phyloP scores from a whole-genome alignment of 2,888 invertebrate genomes.

The Cyclophora albipunctata region DNA sequence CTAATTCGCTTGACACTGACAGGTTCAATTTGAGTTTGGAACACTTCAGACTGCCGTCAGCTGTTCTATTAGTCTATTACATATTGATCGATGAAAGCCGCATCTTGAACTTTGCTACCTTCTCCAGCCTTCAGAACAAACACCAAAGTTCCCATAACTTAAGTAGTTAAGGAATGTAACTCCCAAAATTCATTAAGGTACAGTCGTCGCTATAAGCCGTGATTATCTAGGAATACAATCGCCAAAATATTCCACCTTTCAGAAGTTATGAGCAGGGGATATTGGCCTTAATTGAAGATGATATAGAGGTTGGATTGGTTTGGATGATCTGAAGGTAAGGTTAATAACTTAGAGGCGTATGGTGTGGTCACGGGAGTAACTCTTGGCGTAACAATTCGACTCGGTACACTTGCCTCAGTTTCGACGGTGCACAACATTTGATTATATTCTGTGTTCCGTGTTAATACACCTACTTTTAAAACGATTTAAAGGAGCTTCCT shows the following conservation, averaged over 20 bases:
- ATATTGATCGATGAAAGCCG: too few species aligned
- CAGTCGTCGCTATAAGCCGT: conserved; percentile 14
- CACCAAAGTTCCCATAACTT: conserved; percentile 1
- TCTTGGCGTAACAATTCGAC: conserved; percentile 45
- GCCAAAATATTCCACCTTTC: conserved; percentile 4
- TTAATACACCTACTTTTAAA: neutral
- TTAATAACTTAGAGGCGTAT: conserved; percentile 15
- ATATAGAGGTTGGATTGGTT: conserved; percentile 9
- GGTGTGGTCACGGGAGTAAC: conserved; percentile 50
- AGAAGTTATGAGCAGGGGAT: conserved; percentile 1
- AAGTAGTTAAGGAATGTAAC: conserved; percentile 5
- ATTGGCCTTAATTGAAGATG: conserved; percentile 4
- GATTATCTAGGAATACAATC: conserved; percentile 18
- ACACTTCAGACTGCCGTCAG: too few species aligned
- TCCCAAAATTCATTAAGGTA: conserved; percentile 10
- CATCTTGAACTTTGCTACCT: too few species aligned
- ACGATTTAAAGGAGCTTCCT: too few species aligned
- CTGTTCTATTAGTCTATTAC: too few species aligned
- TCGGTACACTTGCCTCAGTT: conserved; percentile 42
- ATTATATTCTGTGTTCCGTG: conserved; percentile 2
- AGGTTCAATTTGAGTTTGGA: too few species aligned
- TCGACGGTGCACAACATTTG: conserved; percentile 25
- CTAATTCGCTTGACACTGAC: too few species aligned
- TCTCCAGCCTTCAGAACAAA: neutral
- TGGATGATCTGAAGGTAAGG: conserved; percentile 5